Conservation (phyloP, 2,888 invertebrate genomes). For the Scaptomyza reducta region DNA sequence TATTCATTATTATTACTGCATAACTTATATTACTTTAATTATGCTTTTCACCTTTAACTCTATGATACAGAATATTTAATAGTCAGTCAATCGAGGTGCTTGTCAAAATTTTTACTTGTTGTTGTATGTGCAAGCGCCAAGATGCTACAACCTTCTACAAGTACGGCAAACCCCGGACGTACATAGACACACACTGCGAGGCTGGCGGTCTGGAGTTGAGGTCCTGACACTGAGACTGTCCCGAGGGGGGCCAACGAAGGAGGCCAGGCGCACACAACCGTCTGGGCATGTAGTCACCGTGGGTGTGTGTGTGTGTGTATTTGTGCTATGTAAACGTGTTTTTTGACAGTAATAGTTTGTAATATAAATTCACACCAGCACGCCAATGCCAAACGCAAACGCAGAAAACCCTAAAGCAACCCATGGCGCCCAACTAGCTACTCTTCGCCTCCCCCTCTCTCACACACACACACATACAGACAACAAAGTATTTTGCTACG, state of each 20-base stretch:
- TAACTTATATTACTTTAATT: no score
- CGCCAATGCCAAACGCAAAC: constrained; percentile 63
- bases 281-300: constrained; percentile 42
- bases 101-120: constrained; percentile 33
- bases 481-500: constrained; percentile 80
- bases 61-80: constrained; percentile 13
- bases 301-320: constrained; percentile 52
- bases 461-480: constrained; percentile 41
- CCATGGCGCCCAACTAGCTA: constrained; percentile 3
- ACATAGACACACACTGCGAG: constrained; percentile 39
- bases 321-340: constrained; percentile 80
- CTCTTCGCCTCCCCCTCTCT: neutral
- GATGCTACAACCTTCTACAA: constrained; percentile 59
- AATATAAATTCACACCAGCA: constrained; percentile 78
- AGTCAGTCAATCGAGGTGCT: neutral
- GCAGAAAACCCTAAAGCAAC: constrained; percentile 43
- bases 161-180: constrained; percentile 44
- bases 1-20: no score
- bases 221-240: constrained; percentile 38
- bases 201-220: constrained; percentile 20
- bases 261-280: constrained; percentile 50
- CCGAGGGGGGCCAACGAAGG: constrained; percentile 40
- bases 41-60: neutral
- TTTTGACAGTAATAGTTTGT: constrained; percentile 81
- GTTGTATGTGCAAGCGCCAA: constrained; percentile 40